These are phyloP conservation scores for Lophotis ruficrista DNA, from an alignment of 2,113 vertebrate genomes.

Conservation along the genomic window DNA sequence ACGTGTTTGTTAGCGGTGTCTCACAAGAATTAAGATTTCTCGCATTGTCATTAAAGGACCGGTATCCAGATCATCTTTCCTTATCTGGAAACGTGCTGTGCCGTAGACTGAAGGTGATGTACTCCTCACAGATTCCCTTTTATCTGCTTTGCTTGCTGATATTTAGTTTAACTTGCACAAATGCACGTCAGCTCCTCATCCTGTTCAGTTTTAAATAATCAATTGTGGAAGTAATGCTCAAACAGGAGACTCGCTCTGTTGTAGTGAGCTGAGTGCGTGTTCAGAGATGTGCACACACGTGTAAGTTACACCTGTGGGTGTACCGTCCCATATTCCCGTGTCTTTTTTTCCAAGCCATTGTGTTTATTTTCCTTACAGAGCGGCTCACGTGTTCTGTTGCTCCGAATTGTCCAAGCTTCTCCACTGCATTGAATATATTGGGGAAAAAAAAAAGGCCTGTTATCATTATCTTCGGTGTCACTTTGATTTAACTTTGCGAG, in stretches of 20 bases:
- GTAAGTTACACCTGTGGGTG: background rate
- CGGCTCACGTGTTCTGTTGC: background rate
- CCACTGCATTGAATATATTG: accelerated
- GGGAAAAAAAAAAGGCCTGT: background rate
- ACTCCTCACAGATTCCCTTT: background rate
- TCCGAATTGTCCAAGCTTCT: background rate
- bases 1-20: background rate
- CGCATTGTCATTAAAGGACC: background rate
- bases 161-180: background rate
- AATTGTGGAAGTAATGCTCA: background rate
- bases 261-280: background rate
- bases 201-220: background rate
- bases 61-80: background rate
- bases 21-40: background rate
- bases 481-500: background rate
- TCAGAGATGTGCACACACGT: background rate
- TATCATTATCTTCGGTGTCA: background rate
- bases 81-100: background rate
- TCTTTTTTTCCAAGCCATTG: background rate
- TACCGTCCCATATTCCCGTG: background rate
- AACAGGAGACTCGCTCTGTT: background rate
- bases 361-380: constrained; percentile 12
- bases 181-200: background rate
- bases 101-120: background rate
- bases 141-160: background rate